Base-by-base conservation (phyloP, 2,888 invertebrate genomes). In the Nephrocerus scutellatus region DNA sequence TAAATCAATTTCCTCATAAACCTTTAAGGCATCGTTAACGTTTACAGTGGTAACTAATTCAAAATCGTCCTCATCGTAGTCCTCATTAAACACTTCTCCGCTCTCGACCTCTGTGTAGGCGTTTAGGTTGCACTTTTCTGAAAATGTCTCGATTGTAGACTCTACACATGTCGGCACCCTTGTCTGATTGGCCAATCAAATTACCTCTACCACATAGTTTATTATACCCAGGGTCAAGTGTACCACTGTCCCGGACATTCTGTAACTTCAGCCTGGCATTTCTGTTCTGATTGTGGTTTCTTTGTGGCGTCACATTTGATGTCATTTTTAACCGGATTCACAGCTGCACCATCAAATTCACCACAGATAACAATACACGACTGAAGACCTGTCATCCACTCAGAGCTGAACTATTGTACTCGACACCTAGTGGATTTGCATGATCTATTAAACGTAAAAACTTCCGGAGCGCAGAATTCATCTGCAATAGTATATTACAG, bases 371-470 rank as follows among this genome's bases (percentile, higher is more conserved):
- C 86, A 28, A 79, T 76, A 13, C 96, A 79, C 0, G 82, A 83
- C 66, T 88, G 82, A n/a, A 83, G 72, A 2, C 96, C 96, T 42
- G 77, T 72, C 63, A 88, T 85, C 97, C 96, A 97, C 55, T 91
- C 86, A 1, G 87, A 83, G 3, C 86, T 77, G 59, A 87, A 90
- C 95, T 93, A 96, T 62, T 82, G 79, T 56, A 76, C 79, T 43
- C 82, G 75, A 64, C 92, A 93, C 3, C 73, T 68, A 0, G 78
- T 75, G 1, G 71, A 63, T 23, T 55, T 51, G 55, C 92, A 92
- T 4, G 77, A 67, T 41, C 82, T 73, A n/a, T 75, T 71, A 8
- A 78, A 63, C 38, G 72, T 67, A 0, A 90, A 86, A 47, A 74
- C 72, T 36, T 81, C 76, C 18, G 72, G 63, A 13, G 76, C 73